Percentiles rank a stretch among this genome's conserved stretches.
phyloP scores from a whole-genome alignment of 35 echinoderm and acorn worm species.

The Acanthaster planci region DNA sequence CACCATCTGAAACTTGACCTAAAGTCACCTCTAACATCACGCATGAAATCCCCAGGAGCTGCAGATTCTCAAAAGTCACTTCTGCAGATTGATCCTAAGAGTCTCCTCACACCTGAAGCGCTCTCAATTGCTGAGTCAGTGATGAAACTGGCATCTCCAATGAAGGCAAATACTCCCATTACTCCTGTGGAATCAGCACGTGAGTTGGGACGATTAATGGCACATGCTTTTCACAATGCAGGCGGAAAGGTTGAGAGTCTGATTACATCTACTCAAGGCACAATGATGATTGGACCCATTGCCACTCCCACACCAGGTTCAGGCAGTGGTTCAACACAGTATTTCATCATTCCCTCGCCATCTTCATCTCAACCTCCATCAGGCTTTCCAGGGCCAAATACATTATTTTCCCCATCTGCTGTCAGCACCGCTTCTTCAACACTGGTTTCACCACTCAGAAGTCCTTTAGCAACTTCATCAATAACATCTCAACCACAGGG shows the following conservation, averaged over 20 bases:
- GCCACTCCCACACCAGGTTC: conserved; percentile 87
- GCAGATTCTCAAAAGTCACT: conserved; percentile 49
- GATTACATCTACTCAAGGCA: conserved; percentile 75
- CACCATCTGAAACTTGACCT: conserved; percentile 69
- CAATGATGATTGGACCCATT: conserved; percentile 90
- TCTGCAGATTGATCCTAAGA: conserved; percentile 76
- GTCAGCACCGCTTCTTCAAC: background rate
- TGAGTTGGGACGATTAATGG: conserved; percentile 82
- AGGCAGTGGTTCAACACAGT: conserved; percentile 62
- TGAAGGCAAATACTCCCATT: conserved; percentile 80
- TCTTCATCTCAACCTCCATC: conserved; percentile 77
- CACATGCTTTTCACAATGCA: conserved; percentile 97
- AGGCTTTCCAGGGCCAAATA: conserved; percentile 3
- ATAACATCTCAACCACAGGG: background rate
- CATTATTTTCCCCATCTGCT: background rate
- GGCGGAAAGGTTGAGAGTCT: conserved; percentile 90
- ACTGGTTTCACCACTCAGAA: background rate
- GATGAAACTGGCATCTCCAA: conserved; percentile 89
- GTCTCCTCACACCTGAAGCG: conserved; percentile 86
- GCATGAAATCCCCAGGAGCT: conserved; percentile 48
- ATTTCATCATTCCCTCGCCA: conserved; percentile 87
- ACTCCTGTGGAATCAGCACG: conserved; percentile 90
- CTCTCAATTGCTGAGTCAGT: conserved; percentile 94
- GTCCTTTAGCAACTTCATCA: background rate
- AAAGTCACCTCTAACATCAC: conserved; percentile 62